phyloP scores from a whole-genome alignment of 23 tunicate genomes.

The Styela clava region DNA sequence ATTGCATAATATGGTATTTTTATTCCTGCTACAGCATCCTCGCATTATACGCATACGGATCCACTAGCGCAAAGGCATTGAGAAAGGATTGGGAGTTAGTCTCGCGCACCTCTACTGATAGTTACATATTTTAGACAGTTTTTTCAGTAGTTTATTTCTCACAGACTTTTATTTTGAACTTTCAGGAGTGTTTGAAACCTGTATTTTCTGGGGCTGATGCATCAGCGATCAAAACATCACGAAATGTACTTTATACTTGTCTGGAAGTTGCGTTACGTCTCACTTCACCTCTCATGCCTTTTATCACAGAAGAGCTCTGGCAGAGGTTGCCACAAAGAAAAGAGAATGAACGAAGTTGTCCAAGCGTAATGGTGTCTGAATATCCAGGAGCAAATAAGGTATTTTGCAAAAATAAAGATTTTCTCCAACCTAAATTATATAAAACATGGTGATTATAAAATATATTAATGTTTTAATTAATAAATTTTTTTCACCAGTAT shows the following conservation, averaged over 20 bases:
- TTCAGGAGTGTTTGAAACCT: constrained; percentile 76
- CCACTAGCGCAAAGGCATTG: too few species aligned
- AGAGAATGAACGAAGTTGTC: constrained; percentile 12
- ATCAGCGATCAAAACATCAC: constrained; percentile 45
- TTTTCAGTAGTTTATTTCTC: too few species aligned
- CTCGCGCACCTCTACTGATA: too few species aligned
- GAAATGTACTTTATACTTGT: constrained; percentile 77
- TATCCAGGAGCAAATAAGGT: constrained; percentile 73
- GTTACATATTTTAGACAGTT: too few species aligned
- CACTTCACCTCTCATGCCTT: constrained; percentile 94
- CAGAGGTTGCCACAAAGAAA: constrained; percentile 92
- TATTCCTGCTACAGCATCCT: too few species aligned
- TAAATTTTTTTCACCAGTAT: too few species aligned
- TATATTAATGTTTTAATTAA: too few species aligned
- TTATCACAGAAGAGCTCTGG: constrained; percentile 91
- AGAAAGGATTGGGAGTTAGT: too few species aligned
- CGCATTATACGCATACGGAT: too few species aligned
- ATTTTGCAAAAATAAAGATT: neutral
- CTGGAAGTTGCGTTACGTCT: constrained; percentile 78
- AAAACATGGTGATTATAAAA: too few species aligned
- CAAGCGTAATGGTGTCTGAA: constrained; percentile 53
- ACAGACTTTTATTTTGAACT: neutral
- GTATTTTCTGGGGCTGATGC: constrained; percentile 50
- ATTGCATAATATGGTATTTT: too few species aligned
- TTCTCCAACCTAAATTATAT: neutral